Evolutionary conservation across 2,113 vertebrate species (phyloP).

Genomic region (Thermophis baileyi): DNA sequence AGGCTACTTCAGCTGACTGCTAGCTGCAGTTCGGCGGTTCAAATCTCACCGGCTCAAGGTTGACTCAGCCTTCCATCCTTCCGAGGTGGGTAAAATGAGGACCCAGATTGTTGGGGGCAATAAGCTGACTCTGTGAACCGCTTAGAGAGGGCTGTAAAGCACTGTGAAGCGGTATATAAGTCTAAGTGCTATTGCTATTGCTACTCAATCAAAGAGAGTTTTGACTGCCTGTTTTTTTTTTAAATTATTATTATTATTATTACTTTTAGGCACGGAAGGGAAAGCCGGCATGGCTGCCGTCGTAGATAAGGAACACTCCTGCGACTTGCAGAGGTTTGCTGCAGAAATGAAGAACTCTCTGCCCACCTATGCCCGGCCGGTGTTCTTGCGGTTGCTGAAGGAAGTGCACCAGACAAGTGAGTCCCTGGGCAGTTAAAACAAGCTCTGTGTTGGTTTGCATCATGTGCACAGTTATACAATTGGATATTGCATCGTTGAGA

Average conservation of each 20-base stretch:
- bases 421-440: fast-evolving
- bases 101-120: too few relatives aligned
- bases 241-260: not conserved
- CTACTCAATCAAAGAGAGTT: not conserved
- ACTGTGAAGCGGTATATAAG: too few relatives aligned
- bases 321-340: conserved; percentile 81
- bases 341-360: conserved; percentile 84
- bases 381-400: conserved; percentile 87
- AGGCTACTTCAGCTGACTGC: too few relatives aligned
- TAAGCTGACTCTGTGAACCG: too few relatives aligned
- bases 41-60: too few relatives aligned
- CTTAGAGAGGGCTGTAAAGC: too few relatives aligned
- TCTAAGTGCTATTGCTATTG: too few relatives aligned
- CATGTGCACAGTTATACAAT: not conserved
- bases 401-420: conserved; percentile 93
- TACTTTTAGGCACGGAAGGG: conserved; percentile 83
- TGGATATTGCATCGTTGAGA: fast-evolving
- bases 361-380: conserved; percentile 83
- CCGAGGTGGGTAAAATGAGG: too few relatives aligned
- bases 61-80: too few relatives aligned
- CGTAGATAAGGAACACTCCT: conserved; percentile 70
- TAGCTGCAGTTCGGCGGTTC: too few relatives aligned
- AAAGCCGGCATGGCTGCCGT: conserved; percentile 97
- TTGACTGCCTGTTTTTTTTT: not conserved
- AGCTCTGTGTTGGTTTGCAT: not conserved